These are phyloP conservation scores for Paraescarpia echinospica DNA, from an alignment of 1,140 invertebrate species.

Conservation along the genomic window DNA sequence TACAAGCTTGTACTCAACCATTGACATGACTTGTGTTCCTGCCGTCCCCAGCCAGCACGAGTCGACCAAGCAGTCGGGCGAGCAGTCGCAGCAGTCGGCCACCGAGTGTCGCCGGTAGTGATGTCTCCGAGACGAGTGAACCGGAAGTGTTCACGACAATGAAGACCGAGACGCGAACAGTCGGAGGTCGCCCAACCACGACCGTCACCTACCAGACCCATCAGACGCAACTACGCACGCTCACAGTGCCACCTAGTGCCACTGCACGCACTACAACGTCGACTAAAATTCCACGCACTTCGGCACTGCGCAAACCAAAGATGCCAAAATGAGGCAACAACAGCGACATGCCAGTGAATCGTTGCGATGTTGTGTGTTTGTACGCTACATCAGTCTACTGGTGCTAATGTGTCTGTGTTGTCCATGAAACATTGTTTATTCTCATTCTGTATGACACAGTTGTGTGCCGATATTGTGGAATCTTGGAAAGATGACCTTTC, in stretches of 20 bases:
- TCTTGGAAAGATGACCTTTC: not conserved
- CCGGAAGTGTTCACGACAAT: conserved; percentile 52
- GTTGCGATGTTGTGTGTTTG: not conserved
- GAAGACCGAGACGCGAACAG: conserved; percentile 44
- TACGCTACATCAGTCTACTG: too few relatives aligned
- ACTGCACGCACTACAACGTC: not conserved
- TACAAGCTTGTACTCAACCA: not conserved
- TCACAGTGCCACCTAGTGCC: not conserved
- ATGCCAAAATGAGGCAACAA: not conserved
- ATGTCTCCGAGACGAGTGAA: conserved; percentile 73
- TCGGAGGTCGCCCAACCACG: conserved; percentile 47
- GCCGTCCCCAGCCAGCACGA: conserved; percentile 50
- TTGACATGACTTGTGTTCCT: not conserved
- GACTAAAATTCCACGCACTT: not conserved
- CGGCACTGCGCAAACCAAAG: not conserved
- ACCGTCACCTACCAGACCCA: conserved; percentile 54
- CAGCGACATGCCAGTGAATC: too few relatives aligned
- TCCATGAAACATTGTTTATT: not conserved
- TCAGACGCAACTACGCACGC: conserved; percentile 36
- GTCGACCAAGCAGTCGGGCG: conserved; percentile 63
- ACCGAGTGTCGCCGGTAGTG: conserved; percentile 87
- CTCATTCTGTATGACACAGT: not conserved
- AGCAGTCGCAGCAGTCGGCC: conserved; percentile 73
- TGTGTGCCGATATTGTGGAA: not conserved
- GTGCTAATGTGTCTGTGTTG: not conserved